Percentiles rank a stretch among this genome's conserved stretches.
These are phyloP conservation scores for Xenops minutus DNA, from an alignment of 2,797 vertebrate genomes.

Conservation along the genomic window DNA sequence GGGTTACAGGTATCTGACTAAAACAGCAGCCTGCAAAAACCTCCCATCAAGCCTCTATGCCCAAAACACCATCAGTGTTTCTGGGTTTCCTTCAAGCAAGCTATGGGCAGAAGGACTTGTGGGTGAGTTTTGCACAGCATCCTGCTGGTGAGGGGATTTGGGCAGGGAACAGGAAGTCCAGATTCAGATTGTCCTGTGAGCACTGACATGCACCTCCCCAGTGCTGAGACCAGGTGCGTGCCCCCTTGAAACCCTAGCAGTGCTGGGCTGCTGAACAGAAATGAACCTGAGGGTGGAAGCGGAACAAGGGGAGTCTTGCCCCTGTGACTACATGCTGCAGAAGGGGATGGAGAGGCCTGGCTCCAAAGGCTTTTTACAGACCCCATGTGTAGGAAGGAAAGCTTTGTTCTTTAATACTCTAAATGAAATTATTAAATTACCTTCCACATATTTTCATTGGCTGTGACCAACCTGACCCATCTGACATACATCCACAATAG, in stretches of 20 bases:
- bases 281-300: background rate
- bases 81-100: background rate
- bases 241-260: background rate
- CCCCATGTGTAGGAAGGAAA: background rate
- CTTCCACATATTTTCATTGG: background rate
- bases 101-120: fast-evolving
- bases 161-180: fast-evolving
- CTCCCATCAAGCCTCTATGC: fast-evolving
- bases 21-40: background rate
- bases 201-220: background rate
- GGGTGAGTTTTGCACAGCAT: background rate
- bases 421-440: background rate
- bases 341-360: background rate
- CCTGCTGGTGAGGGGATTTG: background rate
- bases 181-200: fast-evolving
- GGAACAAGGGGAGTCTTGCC: background rate
- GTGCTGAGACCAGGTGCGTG: fast-evolving
- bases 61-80: background rate
- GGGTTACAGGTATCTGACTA: background rate
- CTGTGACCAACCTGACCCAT: background rate
- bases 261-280: fast-evolving
- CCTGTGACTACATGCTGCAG: fast-evolving
- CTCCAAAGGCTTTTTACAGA: background rate
- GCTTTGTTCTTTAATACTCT: background rate
- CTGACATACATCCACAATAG: background rate